A percentile compares a stretch with the other conserved stretches of the same genome.
Evolutionary conservation across 2,888 invertebrate genomes (phyloP).

Genomic region (Serripes groenlandicus): DNA sequence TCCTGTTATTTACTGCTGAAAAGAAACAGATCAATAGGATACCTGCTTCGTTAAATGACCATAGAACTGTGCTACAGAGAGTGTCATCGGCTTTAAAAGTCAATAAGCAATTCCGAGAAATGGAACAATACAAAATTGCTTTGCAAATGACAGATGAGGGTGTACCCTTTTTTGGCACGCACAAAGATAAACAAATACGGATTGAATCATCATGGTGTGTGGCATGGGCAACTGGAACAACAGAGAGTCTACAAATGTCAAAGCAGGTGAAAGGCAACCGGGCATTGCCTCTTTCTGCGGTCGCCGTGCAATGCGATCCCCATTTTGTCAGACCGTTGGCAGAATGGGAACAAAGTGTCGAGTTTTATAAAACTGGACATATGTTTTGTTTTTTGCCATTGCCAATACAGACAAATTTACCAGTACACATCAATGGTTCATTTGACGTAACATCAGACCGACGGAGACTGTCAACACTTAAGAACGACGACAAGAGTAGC

Average conservation of each 20-base stretch:
- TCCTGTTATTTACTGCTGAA: not conserved
- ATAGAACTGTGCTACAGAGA: not conserved
- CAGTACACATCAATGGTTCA: constrained; percentile 82
- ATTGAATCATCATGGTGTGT: constrained; percentile 28
- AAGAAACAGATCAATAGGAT: not conserved
- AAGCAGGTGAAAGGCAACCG: constrained; percentile 18
- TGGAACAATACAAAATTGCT: not conserved
- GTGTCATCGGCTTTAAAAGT: not conserved
- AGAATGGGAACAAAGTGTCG: constrained; percentile 6
- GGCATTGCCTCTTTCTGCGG: constrained; percentile 73
- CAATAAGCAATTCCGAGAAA: not conserved
- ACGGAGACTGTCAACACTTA: constrained; percentile 70
- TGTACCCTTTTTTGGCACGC: not conserved
- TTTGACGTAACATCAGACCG: constrained; percentile 83
- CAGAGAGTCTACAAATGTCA: constrained; percentile 12
- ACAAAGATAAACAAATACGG: not conserved
- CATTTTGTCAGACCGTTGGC: not conserved
- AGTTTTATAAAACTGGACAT: constrained; percentile 69
- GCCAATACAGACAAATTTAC: constrained; percentile 75
- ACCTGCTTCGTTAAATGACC: not conserved
- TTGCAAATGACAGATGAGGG: not conserved
- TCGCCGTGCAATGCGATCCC: constrained; percentile 73
- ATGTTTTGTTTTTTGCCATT: constrained; percentile 83
- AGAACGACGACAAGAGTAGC: constrained; percentile 79
- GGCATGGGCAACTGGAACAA: constrained; percentile 47